Base-by-base conservation (phyloP, 1,140 invertebrate species). In the Leptestheria dahalacensis region DNA sequence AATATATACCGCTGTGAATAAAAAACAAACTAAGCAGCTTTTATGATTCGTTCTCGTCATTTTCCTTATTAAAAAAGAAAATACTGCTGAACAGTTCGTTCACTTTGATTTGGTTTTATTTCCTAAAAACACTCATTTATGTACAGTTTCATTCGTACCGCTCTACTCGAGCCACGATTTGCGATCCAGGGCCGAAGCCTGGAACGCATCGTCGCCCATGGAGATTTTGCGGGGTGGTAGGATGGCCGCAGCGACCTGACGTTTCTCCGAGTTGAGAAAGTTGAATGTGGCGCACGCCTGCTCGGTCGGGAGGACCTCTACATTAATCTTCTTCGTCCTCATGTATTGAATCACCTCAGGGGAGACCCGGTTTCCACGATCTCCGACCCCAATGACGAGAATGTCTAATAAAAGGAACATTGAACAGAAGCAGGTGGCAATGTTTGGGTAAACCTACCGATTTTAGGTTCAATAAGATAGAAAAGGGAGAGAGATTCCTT, bases 261-360 rank as follows among this genome's bases (percentile, higher is more conserved):
- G 74, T 10, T 76, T 73, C 68, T 93, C 90, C 1, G 77, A 72
- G 68, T 82, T 85, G 2, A 92, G 67, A 67, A 88, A 93, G 71
- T 93, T 93, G 68, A 86, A 93, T 1, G 84, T 86, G 6, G 84
- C 69, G 65, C 83, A 82, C 0, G 90, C 90, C 64, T 84, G 77
- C 57, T 85, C 77, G 25, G 85, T 84, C 2, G 83, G 75, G 20
- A 88, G 65, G 62, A 91, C 75, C 74, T 93, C 89, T 3, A 82
- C 66, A 61, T 72, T 77, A 18, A 89, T 79, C 62, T 75, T 75
- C 26, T 78, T 67, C 23, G 78, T 76, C 41, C 69, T 70, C 41
- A 82, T 71, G 58, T 79, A 74, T 15, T 72, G 66, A 23, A 75
- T 68, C 1, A 86, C 67, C 26, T 72, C 68, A 23, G 69, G 61